Evolutionary conservation across 2,113 vertebrate genomes (phyloP).

Genomic region (Cephalopterus ornatus): DNA sequence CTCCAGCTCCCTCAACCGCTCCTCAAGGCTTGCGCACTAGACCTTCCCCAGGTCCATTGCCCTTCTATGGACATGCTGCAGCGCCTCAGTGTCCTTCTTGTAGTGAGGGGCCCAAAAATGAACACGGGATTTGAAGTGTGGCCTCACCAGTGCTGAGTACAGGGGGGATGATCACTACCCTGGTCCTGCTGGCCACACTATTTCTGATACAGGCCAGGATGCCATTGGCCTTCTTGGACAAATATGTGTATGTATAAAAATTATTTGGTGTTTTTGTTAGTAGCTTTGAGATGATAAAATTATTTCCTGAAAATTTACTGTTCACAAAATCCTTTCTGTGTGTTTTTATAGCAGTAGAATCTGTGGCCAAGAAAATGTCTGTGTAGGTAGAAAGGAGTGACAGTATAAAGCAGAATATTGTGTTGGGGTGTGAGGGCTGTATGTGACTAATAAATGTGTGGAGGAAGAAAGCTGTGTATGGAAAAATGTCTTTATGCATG

Average conservation of each 20-base stretch:
- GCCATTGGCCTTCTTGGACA: background rate
- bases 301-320: background rate
- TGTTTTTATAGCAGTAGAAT: background rate
- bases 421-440: background rate
- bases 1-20: background rate
- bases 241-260: background rate
- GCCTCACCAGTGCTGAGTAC: background rate
- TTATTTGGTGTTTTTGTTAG: background rate
- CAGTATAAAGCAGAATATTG: background rate
- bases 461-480: background rate
- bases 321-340: background rate
- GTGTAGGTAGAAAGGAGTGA: background rate
- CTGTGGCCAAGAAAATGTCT: background rate
- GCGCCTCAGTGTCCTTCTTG: background rate
- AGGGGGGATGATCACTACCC: background rate
- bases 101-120: background rate
- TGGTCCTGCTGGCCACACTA: background rate
- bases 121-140: background rate
- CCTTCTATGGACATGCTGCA: rapidly evolving
- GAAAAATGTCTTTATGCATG: background rate
- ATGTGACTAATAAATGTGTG: background rate
- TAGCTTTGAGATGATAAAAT: background rate
- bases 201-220: background rate
- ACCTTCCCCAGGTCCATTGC: background rate
- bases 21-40: background rate